Evolutionary conservation across 2,113 vertebrate species (phyloP), one percentile per base, ranked within the genome.

Genomic region (Macroglossus sobrinus): DNA sequence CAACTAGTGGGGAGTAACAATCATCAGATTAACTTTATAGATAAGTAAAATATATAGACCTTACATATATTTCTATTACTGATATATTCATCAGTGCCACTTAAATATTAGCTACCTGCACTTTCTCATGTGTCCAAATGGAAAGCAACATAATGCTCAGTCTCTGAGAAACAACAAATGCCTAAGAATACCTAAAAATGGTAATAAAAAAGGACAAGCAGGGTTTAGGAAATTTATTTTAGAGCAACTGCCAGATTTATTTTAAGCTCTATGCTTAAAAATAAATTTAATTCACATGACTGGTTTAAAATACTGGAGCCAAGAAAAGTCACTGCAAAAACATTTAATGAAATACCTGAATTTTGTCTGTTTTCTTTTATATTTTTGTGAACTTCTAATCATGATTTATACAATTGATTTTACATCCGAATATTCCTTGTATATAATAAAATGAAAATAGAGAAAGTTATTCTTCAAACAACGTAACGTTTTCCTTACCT

Each of bases 211-310:
- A 93, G 91, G 68, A 97, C 96, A 96, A 93, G 81, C 72, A 89
- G 76, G 53, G 72, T 86, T 97, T 98, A 96, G 76, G n/a, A 96
- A 96, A 96, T 96, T 97, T 97, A 98, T 93, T 97, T 97, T 82
- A 84, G 69, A 89, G 76, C 64, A 95, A 96, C 63, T 95, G 97
- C 97, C 94, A 96, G 94, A 97, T 97, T 96, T 97, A 97, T 98
- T 98, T 98, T 97, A 97, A 97, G 96, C 93, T 63, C 89, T 95
- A 66, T 82, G 93, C 94, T 97, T 96, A 96, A 97, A 97, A 96
- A 97, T 97, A 98, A 98, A 95, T 96, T 87, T 96, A 97, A 97
- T 94, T 97, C 97, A 97, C 94, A 96, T 98, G 97, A 96, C 93
- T 61, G 81, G 94, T 92, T 94, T 94, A 85, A 97, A 96, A 95